Base-by-base conservation (phyloP, 2,888 invertebrate genomes). In the Graphium colonna region DNA sequence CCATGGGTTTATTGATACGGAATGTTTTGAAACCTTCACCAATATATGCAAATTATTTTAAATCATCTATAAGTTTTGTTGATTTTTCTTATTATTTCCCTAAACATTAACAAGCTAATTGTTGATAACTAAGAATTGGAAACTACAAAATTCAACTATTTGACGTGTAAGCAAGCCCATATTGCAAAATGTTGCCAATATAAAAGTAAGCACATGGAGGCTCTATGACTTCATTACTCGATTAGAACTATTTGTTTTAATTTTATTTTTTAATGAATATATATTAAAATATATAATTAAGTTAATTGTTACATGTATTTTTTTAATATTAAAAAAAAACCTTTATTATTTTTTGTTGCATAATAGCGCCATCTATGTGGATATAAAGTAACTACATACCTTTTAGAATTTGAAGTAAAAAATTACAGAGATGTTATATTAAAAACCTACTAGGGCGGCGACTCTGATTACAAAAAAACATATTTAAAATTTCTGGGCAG, bases 1-100 rank as follows among this genome's bases (percentile, higher is more conserved):
- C 75, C 84, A 86, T 86, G 75, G 81, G 79, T 75, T 71, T 69
- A 65, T 69, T 68, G 63, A 64, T 76, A 75, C 61, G 79, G 75
- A 82, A 79, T 61, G 60, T 52, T 62, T 36, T 48, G 49, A 57
- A 56, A 46, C 43, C 36, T 43, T 33, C 28, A 47, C 47, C 52
- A 59, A 60, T 45, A 62, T 63, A 64, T 63, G 31, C 49, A 55
- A 59, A 59, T 47, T 16, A 17, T 38, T 39, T 42, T 56, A 58
- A 45, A 56, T 58, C 38, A 55, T 48, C 31, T 39, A 58, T 52
- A 52, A 21, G 31, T 43, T 50, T 52, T 10, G 7, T 44, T 31
- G 26, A 43, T 31, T 12, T 9, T 51, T 51, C 15, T 40, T 16
- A 36, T 44, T 39, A 38, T 48, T 52, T 52, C 7, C 36, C 39